Base-by-base conservation (phyloP, 2,888 invertebrate species). In the Tanytarsus gracilentus region DNA sequence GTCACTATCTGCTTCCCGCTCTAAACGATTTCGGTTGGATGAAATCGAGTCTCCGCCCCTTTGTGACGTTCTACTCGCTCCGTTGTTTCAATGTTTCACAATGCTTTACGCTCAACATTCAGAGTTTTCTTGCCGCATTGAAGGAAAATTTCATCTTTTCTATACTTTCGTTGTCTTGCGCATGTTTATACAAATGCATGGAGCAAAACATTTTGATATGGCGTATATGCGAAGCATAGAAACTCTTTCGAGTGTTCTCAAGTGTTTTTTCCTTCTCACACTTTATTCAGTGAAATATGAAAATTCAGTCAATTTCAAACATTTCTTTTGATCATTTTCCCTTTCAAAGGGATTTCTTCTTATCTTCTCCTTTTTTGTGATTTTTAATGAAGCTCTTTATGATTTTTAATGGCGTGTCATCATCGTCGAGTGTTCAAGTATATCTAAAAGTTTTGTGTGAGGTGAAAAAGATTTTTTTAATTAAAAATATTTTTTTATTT, bases 291-390 rank as follows among this genome's bases (percentile, higher is more conserved):
- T 8, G 1, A 58, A 29, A 29, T 48, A 48, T 27, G 30, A 58
- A 58, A 58, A 44, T 58, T 58, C 58, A 58, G 58, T 58, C 58
- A 58, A 58, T 58, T 58, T 58, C 26, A 25, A 48, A 27, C 40
- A 14, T 26, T 58, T 48, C 48, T 40, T 51, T 58, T 58, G 58
- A 58, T 58, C 44, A 48, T 58, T 58, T 58, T 58, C 58, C 58
- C n/a, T n/a, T n/a, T 58, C 58, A 58, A 58, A 58, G 58, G 40
- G 55, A 39, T 40, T 55, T 39, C 29, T n/a, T 16, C 25, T 9
- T 27, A n/a, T 48, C 8, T 11, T 49, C n/a, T 21, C 7, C 26
- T 53, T 39, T 40, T 36, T 44, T 16, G 27, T 44, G 44, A 23
- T 44, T 58, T 58, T 58, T 58, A 58, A 58, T 58, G 58, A 58